These are phyloP conservation scores for Asarcornis scutulata DNA, from an alignment of 2,113 vertebrate species.

Conservation along the genomic window DNA sequence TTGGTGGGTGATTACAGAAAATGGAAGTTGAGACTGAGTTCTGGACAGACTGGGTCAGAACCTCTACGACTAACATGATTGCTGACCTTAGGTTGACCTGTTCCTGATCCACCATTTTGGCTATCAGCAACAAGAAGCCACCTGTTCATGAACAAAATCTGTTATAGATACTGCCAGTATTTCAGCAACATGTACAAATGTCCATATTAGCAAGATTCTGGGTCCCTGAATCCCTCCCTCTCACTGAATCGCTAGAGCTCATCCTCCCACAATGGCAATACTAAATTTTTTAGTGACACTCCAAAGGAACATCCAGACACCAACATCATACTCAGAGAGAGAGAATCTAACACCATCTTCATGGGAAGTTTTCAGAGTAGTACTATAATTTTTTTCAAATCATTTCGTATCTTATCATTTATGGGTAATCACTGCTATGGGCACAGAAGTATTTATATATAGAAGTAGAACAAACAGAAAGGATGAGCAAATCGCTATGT, in stretches of 20 bases:
- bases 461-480: neutral
- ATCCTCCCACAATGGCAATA: neutral
- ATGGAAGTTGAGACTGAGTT: neutral
- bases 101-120: neutral
- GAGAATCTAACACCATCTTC: neutral
- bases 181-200: neutral
- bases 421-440: accelerated
- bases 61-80: neutral
- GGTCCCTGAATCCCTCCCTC: neutral
- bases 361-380: neutral
- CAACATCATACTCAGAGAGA: neutral
- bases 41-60: neutral
- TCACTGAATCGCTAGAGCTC: neutral
- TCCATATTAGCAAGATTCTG: neutral
- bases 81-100: neutral
- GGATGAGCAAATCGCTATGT: neutral
- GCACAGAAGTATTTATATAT: neutral
- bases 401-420: neutral
- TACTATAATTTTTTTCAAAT: neutral
- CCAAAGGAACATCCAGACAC: neutral
- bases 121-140: neutral
- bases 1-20: neutral
- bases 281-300: neutral
- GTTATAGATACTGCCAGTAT: neutral
- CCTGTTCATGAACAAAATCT: neutral